Evolutionary conservation across 2,888 invertebrate species (phyloP).

Genomic region (Melikaiella ostensackeni): DNA sequence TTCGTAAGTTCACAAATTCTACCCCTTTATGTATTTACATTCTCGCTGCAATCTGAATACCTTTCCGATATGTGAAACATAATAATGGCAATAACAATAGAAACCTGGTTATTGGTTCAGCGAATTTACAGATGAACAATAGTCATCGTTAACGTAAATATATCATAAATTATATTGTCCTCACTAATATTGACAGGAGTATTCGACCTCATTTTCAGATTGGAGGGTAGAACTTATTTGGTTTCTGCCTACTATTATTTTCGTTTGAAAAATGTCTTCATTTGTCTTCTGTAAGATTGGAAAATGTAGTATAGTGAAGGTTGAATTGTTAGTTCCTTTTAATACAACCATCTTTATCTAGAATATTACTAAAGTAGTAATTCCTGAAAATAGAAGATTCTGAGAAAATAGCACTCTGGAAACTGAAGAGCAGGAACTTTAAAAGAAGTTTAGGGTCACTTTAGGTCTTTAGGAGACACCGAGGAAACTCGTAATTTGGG

Average conservation of each 20-base stretch:
- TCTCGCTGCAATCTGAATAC: constrained; percentile 1
- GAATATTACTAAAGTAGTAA: background rate
- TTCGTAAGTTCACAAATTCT: constrained; percentile 1
- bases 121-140: background rate
- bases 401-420: background rate
- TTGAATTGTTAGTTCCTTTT: background rate
- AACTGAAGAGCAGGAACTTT: background rate
- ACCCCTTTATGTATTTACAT: background rate
- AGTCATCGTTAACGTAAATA: background rate
- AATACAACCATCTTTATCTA: background rate
- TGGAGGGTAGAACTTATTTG: too few relatives aligned
- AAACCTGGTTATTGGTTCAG: constrained; percentile 1
- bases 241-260: background rate
- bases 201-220: background rate
- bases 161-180: background rate
- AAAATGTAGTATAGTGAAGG: background rate
- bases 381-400: background rate
- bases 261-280: background rate
- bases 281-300: background rate
- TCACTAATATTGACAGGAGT: constrained; percentile 3
- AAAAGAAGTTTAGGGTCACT: constrained; percentile 5
- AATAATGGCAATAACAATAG: constrained; percentile 1
- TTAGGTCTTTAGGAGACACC: background rate
- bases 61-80: background rate
- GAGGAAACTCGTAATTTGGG: background rate